A percentile compares a stretch with the other conserved stretches of the same genome.
Evolutionary conservation across 53 echinoderm and acorn worm species (phyloP).

Genomic region (Stichopus horrens): DNA sequence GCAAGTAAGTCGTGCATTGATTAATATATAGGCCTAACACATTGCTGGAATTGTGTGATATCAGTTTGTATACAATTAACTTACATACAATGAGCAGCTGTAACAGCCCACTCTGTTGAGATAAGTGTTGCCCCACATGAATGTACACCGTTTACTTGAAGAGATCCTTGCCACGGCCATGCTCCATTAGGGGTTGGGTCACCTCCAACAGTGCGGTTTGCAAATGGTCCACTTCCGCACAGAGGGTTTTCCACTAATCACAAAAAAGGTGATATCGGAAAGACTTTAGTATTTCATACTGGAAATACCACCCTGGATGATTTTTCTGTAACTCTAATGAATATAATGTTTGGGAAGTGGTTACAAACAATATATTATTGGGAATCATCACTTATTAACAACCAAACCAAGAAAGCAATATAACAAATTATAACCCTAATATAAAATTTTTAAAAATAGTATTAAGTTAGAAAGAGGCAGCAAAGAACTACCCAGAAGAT

Average conservation of each 20-base stretch:
- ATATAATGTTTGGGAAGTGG: no score
- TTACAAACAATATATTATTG: not conserved
- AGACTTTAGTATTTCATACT: no score
- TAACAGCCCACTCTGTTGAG: conserved; percentile 17
- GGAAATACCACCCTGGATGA: not conserved
- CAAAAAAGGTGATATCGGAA: not conserved
- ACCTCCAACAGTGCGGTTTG: conserved; percentile 12
- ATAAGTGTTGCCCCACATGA: conserved; percentile 9
- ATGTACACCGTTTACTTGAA: not conserved
- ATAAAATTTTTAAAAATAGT: no score
- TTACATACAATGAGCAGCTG: conserved; percentile 14
- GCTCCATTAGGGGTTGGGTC: not conserved
- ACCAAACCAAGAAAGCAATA: no score
- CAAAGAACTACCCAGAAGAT: no score
- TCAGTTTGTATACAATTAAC: no score
- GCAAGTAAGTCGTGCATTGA: not conserved
- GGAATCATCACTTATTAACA: no score
- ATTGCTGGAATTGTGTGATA: no score
- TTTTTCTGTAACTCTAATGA: no score
- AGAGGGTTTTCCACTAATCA: not conserved
- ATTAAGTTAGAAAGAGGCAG: no score
- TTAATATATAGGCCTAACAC: no score
- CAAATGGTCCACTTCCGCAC: conserved; percentile 12
- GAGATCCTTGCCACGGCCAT: conserved; percentile 23
- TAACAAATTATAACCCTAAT: no score